phyloP scores from a whole-genome alignment of 2,797 vertebrate genomes.

The Hippopotamyrus pictus region DNA sequence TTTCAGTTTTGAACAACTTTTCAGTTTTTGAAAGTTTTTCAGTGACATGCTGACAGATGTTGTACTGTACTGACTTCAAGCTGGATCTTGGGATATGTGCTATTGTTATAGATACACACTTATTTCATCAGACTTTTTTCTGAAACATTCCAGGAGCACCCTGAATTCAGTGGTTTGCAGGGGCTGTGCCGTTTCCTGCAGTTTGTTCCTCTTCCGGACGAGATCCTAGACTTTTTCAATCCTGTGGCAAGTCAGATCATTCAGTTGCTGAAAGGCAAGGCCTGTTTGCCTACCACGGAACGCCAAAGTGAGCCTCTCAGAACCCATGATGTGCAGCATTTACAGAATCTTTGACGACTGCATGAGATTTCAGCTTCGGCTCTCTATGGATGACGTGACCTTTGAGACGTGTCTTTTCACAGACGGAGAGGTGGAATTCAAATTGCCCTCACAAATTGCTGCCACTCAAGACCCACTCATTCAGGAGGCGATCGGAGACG shows the following conservation, averaged over 20 bases:
- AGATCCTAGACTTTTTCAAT: conserved; percentile 72
- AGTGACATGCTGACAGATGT: background rate
- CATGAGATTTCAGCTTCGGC: background rate
- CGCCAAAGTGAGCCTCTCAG: conserved; percentile 30
- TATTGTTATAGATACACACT: background rate
- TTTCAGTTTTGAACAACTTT: background rate
- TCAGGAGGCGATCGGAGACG: conserved; percentile 59
- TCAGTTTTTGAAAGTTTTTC: background rate
- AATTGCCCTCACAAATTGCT: conserved; percentile 68
- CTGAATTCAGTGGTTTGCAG: conserved; percentile 58
- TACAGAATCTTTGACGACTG: background rate
- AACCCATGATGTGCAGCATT: background rate
- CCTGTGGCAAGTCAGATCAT: conserved; percentile 69
- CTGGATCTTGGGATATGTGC: background rate
- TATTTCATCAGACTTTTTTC: background rate
- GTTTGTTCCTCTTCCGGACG: conserved; percentile 65
- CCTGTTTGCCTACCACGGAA: conserved; percentile 56
- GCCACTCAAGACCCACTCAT: conserved; percentile 65
- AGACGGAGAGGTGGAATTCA: conserved; percentile 59
- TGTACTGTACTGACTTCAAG: background rate
- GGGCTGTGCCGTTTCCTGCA: conserved; percentile 65
- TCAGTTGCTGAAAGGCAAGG: conserved; percentile 65
- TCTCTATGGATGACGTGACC: background rate
- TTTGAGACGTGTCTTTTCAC: background rate
- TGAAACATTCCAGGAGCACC: conserved; percentile 54